Evolutionary conservation across 37 sponge, comb jelly and placozoan genomes (phyloP).

Genomic region (Halisarca cf. caerulea): DNA sequence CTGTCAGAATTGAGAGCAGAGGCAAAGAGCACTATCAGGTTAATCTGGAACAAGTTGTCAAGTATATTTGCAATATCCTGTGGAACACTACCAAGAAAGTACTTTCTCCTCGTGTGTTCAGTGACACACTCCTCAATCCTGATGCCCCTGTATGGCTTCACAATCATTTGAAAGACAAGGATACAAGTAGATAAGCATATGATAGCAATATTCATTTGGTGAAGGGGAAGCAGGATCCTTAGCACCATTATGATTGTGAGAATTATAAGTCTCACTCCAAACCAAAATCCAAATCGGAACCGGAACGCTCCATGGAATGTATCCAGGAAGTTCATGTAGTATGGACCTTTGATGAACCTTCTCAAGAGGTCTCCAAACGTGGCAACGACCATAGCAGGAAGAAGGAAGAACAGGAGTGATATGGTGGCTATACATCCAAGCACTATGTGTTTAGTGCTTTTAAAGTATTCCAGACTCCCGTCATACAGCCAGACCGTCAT

Average conservation of each 20-base stretch:
- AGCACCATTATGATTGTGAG: slow-evolving; percentile 25
- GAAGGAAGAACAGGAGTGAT: neutral
- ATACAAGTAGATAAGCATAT: neutral
- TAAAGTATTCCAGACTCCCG: slow-evolving; percentile 19
- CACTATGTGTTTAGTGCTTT: slow-evolving; percentile 22
- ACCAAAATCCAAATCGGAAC: slow-evolving; percentile 45
- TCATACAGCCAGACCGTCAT: slow-evolving; percentile 25
- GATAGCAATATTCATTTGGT: neutral
- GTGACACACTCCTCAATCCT: neutral
- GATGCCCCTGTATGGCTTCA: neutral
- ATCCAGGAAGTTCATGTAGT: slow-evolving; percentile 23
- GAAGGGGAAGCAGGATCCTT: neutral
- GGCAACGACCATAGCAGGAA: slow-evolving; percentile 23
- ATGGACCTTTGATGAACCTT: neutral
- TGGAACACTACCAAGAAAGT: neutral
- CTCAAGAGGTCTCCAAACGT: neutral
- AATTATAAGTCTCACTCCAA: slow-evolving; percentile 46
- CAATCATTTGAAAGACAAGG: neutral
- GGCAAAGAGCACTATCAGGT: neutral
- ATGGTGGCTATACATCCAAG: slow-evolving; percentile 9
- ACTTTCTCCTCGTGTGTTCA: neutral
- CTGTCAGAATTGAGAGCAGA: too few species aligned
- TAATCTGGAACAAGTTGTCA: neutral
- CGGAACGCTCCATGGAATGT: slow-evolving; percentile 6
- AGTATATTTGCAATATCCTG: neutral